phyloP scores from a whole-genome alignment of 2,797 vertebrate species.

The Sorex maritimensis region DNA sequence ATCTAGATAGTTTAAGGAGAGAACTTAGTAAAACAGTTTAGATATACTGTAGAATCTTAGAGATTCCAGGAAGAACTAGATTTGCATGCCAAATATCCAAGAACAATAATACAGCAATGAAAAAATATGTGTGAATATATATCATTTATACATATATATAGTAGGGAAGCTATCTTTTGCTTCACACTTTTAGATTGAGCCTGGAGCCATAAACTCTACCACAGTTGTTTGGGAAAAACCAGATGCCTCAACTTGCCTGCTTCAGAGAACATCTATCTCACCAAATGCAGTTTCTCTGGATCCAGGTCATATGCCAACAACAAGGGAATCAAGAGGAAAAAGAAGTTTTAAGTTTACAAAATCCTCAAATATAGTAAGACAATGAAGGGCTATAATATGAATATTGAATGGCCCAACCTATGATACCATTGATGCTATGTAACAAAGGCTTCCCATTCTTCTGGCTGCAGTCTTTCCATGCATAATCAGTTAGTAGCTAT shows the following conservation, averaged over 20 bases:
- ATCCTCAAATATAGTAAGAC: not conserved
- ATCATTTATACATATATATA: not conserved
- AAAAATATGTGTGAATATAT: not conserved
- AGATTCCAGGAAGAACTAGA: not conserved
- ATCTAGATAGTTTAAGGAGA: not conserved
- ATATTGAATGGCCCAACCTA: not conserved
- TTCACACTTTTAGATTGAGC: constrained; percentile 12
- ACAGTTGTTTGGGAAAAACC: constrained; percentile 3
- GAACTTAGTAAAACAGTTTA: not conserved
- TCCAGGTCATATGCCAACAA: not conserved
- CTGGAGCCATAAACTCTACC: not conserved
- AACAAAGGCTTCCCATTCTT: constrained; percentile 24
- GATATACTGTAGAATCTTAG: not conserved
- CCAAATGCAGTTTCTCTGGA: constrained; percentile 17
- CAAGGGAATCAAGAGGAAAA: constrained; percentile 14
- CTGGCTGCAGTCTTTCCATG: not conserved
- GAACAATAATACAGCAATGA: not conserved
- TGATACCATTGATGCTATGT: not conserved
- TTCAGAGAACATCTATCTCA: not conserved
- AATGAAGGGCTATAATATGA: not conserved
- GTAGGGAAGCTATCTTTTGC: not conserved
- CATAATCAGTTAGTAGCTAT: not conserved
- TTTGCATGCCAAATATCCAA: constrained; percentile 6
- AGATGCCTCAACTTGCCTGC: not conserved
- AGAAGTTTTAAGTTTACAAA: constrained; percentile 14